Evolutionary conservation across 2,888 invertebrate species (phyloP), one percentile per base, ranked within the genome.

Genomic region (Psylliodes chrysocephalus): DNA sequence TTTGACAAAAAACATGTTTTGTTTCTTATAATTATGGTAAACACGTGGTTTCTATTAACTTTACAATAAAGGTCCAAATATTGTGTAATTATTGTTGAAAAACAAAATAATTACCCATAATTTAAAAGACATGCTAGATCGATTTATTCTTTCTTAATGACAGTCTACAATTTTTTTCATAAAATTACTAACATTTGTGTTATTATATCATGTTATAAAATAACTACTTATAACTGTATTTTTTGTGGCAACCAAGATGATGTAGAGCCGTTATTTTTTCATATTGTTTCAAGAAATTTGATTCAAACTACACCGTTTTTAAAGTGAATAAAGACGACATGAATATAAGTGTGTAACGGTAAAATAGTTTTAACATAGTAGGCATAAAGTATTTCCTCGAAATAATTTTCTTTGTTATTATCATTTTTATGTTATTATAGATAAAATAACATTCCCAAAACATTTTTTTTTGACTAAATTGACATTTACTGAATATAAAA

Each of bases 141-240:
- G 46, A 22, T 19, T 46, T 46, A 22, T 46, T 46, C 5, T 46
- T 46, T n/a, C 22, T 22, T 46, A 25, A 46, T 46, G 46, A 10
- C 22, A 46, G 22, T 14, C 14, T 46, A 46, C 22, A 22, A 22
- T 22, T 46, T 46, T 46, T 14, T 46, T 44, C n/a, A 22, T 44
- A 44, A 46, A 46, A 46, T 46, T 46, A 46, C 46, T 25, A 14
- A 46, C 46, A 46, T 22, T 46, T 46, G 46, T 46, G n/a, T 46
- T 46, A 22, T 46, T 46, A 46, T 46, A 46, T 46, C 22, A 46
- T 46, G 22, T 22, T 22, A 46, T 22, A 46, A 46, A 46, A 46
- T 8, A 46, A 46, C 17, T 10, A 46, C 12, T 10, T 46, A 6
- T 46, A 46, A 46, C 46, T 46, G 46, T 46, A 40, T 2, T 46